A percentile compares a stretch with the other conserved stretches of the same genome.
Conservation (phyloP, 2,888 invertebrate genomes). For the Oscheius sp. region DNA sequence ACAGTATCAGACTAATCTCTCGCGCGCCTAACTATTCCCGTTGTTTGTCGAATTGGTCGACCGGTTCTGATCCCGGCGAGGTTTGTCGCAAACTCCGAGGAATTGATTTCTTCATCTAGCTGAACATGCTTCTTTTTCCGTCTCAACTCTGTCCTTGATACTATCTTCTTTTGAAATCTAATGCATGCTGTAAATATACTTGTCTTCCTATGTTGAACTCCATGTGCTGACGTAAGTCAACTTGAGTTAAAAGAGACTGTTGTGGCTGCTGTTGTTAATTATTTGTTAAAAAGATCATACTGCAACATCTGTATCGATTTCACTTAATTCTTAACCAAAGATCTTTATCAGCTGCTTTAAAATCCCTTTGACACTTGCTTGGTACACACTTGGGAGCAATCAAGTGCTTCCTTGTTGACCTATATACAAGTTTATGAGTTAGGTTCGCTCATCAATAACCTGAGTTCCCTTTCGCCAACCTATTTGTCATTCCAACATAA, state of each 20-base stretch:
- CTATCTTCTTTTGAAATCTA: slow-evolving; percentile 2
- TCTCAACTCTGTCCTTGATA: background rate
- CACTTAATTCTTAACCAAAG: background rate
- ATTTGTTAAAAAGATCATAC: slow-evolving; percentile 8
- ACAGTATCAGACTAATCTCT: slow-evolving; percentile 28
- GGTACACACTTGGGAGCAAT: slow-evolving; percentile 10
- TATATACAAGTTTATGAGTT: background rate
- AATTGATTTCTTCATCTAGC: slow-evolving; percentile 29
- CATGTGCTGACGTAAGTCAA: background rate
- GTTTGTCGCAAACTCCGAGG: slow-evolving; percentile 26
- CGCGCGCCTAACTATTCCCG: slow-evolving; percentile 27
- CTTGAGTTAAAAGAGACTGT: background rate
- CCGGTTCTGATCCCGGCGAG: slow-evolving; percentile 27
- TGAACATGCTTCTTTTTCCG: background rate
- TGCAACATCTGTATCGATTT: slow-evolving; percentile 14
- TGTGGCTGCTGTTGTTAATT: background rate
- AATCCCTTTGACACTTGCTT: background rate
- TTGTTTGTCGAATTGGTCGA: slow-evolving; percentile 29
- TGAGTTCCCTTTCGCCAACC: background rate
- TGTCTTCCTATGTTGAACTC: background rate
- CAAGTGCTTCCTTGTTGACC: slow-evolving; percentile 21
- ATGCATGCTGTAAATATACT: background rate
- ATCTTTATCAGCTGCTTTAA: background rate
- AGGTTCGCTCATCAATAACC: background rate
- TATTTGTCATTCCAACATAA: slow-evolving; percentile 5